These are phyloP conservation scores for Clostera curtula DNA, from an alignment of 2,888 invertebrate species.

Conservation along the genomic window DNA sequence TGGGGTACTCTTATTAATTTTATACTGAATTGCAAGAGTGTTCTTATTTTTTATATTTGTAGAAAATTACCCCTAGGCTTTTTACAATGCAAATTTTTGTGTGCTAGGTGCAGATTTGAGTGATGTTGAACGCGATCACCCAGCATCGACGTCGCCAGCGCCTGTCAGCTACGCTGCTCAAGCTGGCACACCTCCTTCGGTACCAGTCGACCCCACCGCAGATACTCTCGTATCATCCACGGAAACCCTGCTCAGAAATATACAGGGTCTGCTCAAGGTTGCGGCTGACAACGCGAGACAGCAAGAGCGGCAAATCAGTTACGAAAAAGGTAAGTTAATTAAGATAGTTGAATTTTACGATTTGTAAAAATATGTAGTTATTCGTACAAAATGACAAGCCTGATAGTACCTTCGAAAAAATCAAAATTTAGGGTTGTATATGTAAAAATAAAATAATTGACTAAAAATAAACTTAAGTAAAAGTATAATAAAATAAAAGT, in stretches of 20 bases:
- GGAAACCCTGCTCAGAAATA: conserved; percentile 94
- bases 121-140: conserved; percentile 82
- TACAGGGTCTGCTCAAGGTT: conserved; percentile 95
- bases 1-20: too few species aligned
- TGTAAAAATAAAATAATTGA: too few species aligned
- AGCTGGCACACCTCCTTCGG: conserved; percentile 71
- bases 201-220: conserved; percentile 61
- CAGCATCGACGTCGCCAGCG: conserved; percentile 76
- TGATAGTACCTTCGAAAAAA: too few species aligned
- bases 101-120: conserved; percentile 79
- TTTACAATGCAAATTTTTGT: conserved; percentile 1
- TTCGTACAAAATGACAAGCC: too few species aligned
- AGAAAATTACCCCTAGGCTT: too few species aligned
- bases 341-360: too few species aligned
- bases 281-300: conserved; percentile 98
- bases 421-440: too few species aligned
- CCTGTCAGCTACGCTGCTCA: conserved; percentile 89
- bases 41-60: too few species aligned
- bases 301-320: conserved; percentile 95
- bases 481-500: too few species aligned
- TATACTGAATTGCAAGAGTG: too few species aligned
- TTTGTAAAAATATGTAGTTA: too few species aligned
- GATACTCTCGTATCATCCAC: conserved; percentile 85
- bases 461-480: too few species aligned
- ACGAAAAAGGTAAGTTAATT: conserved; percentile 92